phyloP scores from a whole-genome alignment of 2,113 vertebrate species.

The Abramis brama region DNA sequence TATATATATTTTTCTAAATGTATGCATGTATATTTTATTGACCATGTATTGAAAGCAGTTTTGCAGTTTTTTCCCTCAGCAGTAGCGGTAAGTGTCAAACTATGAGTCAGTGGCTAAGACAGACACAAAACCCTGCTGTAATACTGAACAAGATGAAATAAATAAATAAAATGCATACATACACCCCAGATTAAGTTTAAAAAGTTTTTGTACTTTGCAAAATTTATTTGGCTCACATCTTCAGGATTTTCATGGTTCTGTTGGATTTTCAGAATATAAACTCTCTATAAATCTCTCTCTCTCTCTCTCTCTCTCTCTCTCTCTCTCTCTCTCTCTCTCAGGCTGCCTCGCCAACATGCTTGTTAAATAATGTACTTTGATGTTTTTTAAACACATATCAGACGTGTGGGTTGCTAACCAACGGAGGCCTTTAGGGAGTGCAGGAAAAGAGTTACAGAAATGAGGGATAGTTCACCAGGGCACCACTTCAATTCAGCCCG shows the following conservation, averaged over 20 bases:
- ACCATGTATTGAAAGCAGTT: not conserved
- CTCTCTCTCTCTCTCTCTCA: slow-evolving; percentile 26
- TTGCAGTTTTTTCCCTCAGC: not conserved
- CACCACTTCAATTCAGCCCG: slow-evolving; percentile 21
- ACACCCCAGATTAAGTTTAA: slow-evolving; percentile 42
- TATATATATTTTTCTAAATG: not conserved
- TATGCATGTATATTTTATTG: not conserved
- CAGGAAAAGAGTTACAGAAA: slow-evolving; percentile 23
- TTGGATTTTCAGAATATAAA: slow-evolving; percentile 40
- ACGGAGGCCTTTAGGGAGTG: slow-evolving; percentile 46
- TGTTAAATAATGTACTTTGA: slow-evolving; percentile 62
- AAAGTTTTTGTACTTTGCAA: slow-evolving; percentile 54
- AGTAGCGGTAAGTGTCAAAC: not conserved
- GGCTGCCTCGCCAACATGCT: slow-evolving; percentile 35
- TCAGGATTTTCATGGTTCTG: slow-evolving; percentile 36
- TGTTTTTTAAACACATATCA: slow-evolving; percentile 60
- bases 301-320: not conserved
- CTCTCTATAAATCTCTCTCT: not conserved
- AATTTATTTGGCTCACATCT: slow-evolving; percentile 46
- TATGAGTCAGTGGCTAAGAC: not conserved
- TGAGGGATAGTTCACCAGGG: slow-evolving; percentile 35
- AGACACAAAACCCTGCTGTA: slow-evolving; percentile 3
- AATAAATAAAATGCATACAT: slow-evolving; percentile 38
- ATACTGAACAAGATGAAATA: slow-evolving; percentile 22
- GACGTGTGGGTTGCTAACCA: slow-evolving; percentile 56